Evolutionary conservation across 2,797 vertebrate genomes (phyloP), one percentile per base, ranked within the genome.

Genomic region (Ibycter americanus): DNA sequence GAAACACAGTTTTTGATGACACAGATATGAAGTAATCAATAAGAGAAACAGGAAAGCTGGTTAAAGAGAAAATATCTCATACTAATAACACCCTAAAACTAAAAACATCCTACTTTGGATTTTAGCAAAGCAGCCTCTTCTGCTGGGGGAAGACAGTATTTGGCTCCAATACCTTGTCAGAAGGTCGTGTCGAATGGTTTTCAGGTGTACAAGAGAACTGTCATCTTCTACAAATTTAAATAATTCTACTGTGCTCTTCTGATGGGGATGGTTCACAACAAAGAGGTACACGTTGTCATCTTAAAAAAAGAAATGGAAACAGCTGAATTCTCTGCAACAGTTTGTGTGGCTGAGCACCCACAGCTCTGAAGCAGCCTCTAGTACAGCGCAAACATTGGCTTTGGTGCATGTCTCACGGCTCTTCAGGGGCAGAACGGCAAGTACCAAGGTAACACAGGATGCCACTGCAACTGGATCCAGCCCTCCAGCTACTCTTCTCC

Each of bases 231-330:
- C 79, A 96, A 98, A 99, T 90, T 93, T 98, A 95, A 99, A 99
- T 83, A 99, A 77, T 90, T 99, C 99, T n/a, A 99, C 97, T 12
- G 99, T 99, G 96, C 98, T 98, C 72, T 97, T 98, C 72, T 94
- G 89, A 46, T 98, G 95, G 44, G 99, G 99, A 94, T 99, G 99
- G 98, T 98, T 99, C 81, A 99, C 99, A 84, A 99, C 98, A 85
- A 99, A 99, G 56, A 99, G 98, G 95, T 99, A 99, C 44, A 99
- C 95, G 0, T 97, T 92, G 61, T 98, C 95, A 46, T 99, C 99
- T 99, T 97, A 72, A 87, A 80, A 80, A 95, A 62, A 59, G 18
- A 89, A 89, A 95, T 0, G 0, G 38, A 65, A 91, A 87, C 19
- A 55, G 79, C 10, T 91, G 55, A 88, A 63, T 51, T 84, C 15